These are phyloP conservation scores for Cyclophora punctaria DNA, from an alignment of 2,888 invertebrate species.

Conservation along the genomic window DNA sequence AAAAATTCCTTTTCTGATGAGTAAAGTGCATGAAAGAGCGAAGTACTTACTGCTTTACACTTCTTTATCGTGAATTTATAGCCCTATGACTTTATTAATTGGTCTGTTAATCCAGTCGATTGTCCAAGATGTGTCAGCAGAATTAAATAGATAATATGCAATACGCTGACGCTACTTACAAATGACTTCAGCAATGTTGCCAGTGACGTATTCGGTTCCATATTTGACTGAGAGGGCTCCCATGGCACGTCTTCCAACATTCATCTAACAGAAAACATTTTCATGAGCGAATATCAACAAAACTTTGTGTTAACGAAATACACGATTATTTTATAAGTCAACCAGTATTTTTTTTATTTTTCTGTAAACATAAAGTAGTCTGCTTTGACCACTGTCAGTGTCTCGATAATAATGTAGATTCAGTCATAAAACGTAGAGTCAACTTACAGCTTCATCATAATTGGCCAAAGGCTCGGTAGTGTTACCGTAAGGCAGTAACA, in stretches of 20 bases:
- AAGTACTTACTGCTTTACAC: too few species aligned
- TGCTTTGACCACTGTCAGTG: background rate
- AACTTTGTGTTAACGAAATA: too few species aligned
- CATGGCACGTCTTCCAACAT: slow-evolving; percentile 65
- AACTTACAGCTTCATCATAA: slow-evolving; percentile 72
- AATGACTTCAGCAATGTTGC: slow-evolving; percentile 71
- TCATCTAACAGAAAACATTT: slow-evolving; percentile 31
- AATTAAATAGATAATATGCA: too few species aligned
- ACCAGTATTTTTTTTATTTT: background rate
- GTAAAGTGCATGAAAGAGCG: too few species aligned
- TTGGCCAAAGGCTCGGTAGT: slow-evolving; percentile 73
- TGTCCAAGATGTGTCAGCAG: too few species aligned
- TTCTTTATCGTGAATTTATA: too few species aligned
- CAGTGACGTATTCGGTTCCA: slow-evolving; percentile 64
- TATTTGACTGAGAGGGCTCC: slow-evolving; percentile 64
- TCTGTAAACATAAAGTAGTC: background rate
- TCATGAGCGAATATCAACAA: too few species aligned
- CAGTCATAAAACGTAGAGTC: background rate
- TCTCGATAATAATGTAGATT: background rate
- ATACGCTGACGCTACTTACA: slow-evolving; percentile 49
- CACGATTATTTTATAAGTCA: too few species aligned
- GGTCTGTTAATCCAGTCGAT: too few species aligned
- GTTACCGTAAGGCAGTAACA: slow-evolving; percentile 83
- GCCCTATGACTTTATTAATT: too few species aligned
- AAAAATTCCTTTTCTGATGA: too few species aligned